These are phyloP conservation scores for Motacilla tschutschensis DNA, from an alignment of 2,113 vertebrate genomes.

Conservation along the genomic window DNA sequence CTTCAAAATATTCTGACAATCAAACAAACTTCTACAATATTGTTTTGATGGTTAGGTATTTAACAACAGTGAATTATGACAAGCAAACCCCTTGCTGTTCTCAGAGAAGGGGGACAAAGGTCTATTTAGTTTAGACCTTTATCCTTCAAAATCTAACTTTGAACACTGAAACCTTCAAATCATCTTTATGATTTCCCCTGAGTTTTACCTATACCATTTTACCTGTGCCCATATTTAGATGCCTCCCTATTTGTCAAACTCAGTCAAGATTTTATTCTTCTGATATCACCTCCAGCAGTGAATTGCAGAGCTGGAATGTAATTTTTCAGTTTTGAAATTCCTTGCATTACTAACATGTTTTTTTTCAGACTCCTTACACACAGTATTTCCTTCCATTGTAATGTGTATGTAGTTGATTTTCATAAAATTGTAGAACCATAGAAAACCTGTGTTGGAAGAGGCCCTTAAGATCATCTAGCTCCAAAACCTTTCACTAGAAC, in stretches of 20 bases:
- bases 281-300: background rate
- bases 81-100: background rate
- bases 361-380: background rate
- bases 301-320: background rate
- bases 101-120: rapidly evolving
- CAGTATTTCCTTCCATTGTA: background rate
- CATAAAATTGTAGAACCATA: background rate
- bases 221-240: background rate
- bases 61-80: background rate
- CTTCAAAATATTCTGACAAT: background rate
- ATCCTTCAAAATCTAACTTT: background rate
- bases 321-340: background rate
- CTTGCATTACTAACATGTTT: no score
- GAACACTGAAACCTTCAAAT: background rate
- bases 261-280: background rate
- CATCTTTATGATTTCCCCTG: background rate
- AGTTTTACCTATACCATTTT: background rate
- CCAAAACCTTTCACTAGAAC: background rate
- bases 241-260: background rate
- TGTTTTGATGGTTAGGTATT: background rate
- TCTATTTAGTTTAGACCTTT: background rate
- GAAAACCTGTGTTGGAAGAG: background rate
- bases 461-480: background rate
- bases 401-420: background rate
- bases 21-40: background rate